Evolutionary conservation across 2,888 invertebrate species (phyloP), one percentile per base, ranked within the genome.

Genomic region (Cinara cedri): DNA sequence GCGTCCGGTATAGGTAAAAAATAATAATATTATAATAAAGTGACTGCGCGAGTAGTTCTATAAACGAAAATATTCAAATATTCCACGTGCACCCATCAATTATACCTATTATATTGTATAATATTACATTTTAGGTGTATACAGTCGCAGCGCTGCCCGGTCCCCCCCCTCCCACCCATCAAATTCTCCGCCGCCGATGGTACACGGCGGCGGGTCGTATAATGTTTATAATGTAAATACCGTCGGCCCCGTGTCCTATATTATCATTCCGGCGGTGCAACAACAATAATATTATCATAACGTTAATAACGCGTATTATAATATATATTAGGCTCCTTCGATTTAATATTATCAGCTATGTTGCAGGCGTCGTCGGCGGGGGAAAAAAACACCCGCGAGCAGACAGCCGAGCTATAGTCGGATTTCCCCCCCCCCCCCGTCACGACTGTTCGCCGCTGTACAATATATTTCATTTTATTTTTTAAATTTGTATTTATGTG

Each of bases 51-150:
- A 70, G 54, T 55, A 70, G 54, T 55, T 70, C 60, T 26, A 34
- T 70, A 34, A 13, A 72, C 60, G 46, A 66, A 66, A 75, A 66
- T 66, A 75, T 66, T 75, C 14, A 66, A 66, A 75, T 75, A 66
- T 66, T 65, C 44, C 55, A 55, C 55, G 24, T n/a, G 65, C 44
- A 66, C 66, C 75, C 44, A 55, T 66, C 75, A 75, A 75, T 75
- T 75, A 75, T 65, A n/a, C 66, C 34, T 78, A 46, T 49, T 16
- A 24, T 78, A 34, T 49, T 16, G 49, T 49, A 44, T 57, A 24
- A 1, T 6, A 6, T 34, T 34, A 34, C n/a, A n/a, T 8, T 13
- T 3, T 66, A 49, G 16, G 16, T 19, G 11, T 24, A 66, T 66
- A 26, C 26, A 66, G 24, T 49, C 4, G 11, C 24, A 26, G 51